phyloP scores from a whole-genome alignment of 2,888 invertebrate species.

The Drosophila yooni region DNA sequence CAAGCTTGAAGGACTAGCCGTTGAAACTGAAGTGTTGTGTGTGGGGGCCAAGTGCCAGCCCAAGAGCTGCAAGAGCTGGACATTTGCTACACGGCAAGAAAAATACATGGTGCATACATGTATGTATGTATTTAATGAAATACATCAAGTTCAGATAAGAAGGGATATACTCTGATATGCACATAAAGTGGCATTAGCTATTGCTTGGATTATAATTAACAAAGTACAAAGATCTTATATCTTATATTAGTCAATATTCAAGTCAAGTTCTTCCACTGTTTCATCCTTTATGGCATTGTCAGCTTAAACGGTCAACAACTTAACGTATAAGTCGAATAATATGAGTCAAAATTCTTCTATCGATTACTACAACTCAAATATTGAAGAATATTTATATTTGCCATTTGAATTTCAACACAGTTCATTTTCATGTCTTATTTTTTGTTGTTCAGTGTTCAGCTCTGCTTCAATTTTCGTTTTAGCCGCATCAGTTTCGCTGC shows the following conservation, averaged over 20 bases:
- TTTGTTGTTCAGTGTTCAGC: neutral
- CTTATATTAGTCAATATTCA: neutral
- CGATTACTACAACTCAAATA: neutral
- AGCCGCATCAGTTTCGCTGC: constrained; percentile 70
- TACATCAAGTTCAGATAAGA: neutral
- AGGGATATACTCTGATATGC: neutral
- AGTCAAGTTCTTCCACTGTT: neutral
- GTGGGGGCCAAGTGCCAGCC: constrained; percentile 21
- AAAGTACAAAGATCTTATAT: neutral
- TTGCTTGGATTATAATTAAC: neutral
- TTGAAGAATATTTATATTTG: neutral
- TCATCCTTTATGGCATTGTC: neutral
- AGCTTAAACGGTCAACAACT: neutral
- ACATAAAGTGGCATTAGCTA: neutral
- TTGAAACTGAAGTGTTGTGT: constrained; percentile 17
- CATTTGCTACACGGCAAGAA: neutral
- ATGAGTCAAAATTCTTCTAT: neutral
- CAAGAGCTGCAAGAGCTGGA: neutral
- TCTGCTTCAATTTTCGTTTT: constrained; percentile 52
- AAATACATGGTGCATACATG: neutral
- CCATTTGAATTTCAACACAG: neutral
- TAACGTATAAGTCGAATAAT: neutral
- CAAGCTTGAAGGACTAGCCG: neutral
- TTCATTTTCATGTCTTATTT: neutral
- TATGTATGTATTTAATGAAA: neutral